A percentile compares a stretch with the other conserved stretches of the same genome.
Conservation (phyloP, 2,113 vertebrate genomes). For the Tupaia chinensis region DNA sequence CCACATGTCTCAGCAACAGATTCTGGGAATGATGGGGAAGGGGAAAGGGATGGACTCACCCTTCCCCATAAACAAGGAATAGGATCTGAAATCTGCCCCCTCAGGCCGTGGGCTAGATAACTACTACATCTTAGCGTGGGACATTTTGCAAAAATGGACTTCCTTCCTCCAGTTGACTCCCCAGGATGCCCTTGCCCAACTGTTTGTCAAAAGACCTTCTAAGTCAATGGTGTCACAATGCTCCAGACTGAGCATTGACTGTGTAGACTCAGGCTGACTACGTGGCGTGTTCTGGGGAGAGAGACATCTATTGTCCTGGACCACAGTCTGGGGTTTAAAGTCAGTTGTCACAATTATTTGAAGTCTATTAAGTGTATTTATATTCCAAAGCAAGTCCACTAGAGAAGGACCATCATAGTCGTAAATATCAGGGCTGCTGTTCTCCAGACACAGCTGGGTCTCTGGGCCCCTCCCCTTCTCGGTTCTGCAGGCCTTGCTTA, state of each 20-base stretch:
- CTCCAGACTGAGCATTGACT: neutral
- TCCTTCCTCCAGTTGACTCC: neutral
- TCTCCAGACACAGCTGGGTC: slow-evolving; percentile 77
- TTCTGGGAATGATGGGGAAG: neutral
- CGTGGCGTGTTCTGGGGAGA: slow-evolving; percentile 26
- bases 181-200: neutral
- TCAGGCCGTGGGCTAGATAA: neutral
- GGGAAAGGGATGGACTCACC: neutral
- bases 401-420: slow-evolving; percentile 84
- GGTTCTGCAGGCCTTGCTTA: slow-evolving; percentile 47
- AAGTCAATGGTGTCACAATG: neutral
- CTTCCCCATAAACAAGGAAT: neutral
- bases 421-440: slow-evolving; percentile 82
- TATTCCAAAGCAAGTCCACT: slow-evolving; percentile 82
- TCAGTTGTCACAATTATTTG: slow-evolving; percentile 82
- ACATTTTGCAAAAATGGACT: neutral
- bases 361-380: slow-evolving; percentile 82
- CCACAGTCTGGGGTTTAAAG: slow-evolving; percentile 80
- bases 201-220: neutral
- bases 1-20: neutral
- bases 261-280: neutral
- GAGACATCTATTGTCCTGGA: slow-evolving; percentile 72
- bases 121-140: neutral
- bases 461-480: slow-evolving; percentile 68
- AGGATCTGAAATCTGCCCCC: neutral